phyloP scores from a whole-genome alignment of 2,797 vertebrate genomes.

The Lepilemur septentrionalis region DNA sequence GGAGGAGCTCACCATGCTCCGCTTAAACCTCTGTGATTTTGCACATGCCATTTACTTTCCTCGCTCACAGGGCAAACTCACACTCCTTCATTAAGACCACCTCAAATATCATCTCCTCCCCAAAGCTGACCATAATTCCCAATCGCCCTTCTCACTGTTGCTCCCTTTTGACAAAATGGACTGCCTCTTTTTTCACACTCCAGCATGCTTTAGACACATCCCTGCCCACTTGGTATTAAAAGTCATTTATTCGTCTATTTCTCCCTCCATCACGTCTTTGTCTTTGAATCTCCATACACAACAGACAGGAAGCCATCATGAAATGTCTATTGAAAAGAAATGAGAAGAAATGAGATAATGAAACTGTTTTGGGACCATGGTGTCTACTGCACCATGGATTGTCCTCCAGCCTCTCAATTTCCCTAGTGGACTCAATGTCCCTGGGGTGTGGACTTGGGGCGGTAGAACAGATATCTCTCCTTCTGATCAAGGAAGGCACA shows the following conservation, averaged over 20 bases:
- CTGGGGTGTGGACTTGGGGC: not conserved
- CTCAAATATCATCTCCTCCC: not conserved
- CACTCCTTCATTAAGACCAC: not conserved
- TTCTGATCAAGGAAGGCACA: not conserved
- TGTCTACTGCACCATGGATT: not conserved
- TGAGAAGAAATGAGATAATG: not conserved
- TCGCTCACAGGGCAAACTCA: not conserved
- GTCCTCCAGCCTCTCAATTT: not conserved
- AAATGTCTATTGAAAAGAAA: not conserved
- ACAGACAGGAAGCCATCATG: not conserved
- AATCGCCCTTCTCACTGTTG: not conserved
- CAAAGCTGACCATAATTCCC: not conserved
- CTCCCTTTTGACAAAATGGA: not conserved
- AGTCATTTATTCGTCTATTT: not conserved
- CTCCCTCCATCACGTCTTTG: not conserved
- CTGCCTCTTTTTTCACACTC: not conserved
- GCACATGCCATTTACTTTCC: not conserved
- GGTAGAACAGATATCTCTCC: not conserved
- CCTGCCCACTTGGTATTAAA: not conserved
- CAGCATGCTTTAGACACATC: not conserved
- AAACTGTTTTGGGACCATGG: not conserved
- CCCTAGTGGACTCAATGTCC: not conserved
- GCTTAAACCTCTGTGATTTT: not conserved
- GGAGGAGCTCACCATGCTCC: not conserved
- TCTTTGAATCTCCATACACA: not conserved